phyloP scores from a whole-genome alignment of 2,113 vertebrate species.

The Smithornis capensis region DNA sequence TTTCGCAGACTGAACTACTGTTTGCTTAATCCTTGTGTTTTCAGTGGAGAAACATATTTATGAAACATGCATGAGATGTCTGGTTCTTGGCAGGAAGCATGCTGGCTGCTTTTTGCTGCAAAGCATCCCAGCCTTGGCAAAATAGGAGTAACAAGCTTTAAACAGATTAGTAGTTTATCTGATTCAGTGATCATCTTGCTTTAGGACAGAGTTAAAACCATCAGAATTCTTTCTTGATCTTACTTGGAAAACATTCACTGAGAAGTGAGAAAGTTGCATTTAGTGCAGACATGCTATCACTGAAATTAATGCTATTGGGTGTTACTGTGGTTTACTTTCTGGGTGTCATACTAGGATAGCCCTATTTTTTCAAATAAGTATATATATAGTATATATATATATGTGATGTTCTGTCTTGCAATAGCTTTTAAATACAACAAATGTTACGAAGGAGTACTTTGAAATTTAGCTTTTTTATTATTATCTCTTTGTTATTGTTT shows the following conservation, averaged over 20 bases:
- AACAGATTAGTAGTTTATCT: slow-evolving; percentile 65
- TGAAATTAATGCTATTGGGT: neutral
- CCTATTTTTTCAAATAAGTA: neutral
- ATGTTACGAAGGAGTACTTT: neutral
- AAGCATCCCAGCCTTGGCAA: slow-evolving; percentile 40
- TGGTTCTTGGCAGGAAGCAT: slow-evolving; percentile 20
- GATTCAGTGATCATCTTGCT: slow-evolving; percentile 58
- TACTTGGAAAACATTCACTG: neutral
- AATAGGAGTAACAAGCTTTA: slow-evolving; percentile 51
- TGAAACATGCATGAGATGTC: slow-evolving; percentile 57
- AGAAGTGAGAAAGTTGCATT: neutral
- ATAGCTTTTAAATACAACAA: neutral
- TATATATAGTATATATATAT: neutral
- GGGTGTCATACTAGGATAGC: neutral
- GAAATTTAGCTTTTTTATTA: neutral
- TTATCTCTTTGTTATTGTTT: neutral
- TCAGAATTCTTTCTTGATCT: slow-evolving; percentile 41
- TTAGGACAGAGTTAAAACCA: slow-evolving; percentile 31
- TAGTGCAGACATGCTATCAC: neutral
- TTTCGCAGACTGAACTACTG: neutral
- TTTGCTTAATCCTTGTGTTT: slow-evolving; percentile 48
- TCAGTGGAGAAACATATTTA: slow-evolving; percentile 27
- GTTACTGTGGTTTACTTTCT: neutral
- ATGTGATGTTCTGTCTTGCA: neutral
- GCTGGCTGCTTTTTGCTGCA: slow-evolving; percentile 32